Evolutionary conservation across 2,888 invertebrate species (phyloP), one percentile per base, ranked within the genome.

Genomic region (Sinohyriopsis cumingii): DNA sequence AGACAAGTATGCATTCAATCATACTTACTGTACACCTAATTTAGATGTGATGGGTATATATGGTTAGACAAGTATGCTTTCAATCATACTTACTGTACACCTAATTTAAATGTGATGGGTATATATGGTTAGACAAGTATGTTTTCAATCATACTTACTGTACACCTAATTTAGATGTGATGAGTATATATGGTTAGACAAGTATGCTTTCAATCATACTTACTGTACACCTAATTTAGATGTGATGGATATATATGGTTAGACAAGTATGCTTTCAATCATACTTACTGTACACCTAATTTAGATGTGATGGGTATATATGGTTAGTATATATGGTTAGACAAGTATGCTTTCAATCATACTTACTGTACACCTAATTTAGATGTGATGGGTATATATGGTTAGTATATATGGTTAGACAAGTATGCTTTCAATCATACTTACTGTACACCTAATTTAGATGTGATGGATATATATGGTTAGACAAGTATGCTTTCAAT

Each of bases 201-300:
- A 25, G 33, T 59, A 59, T 59, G 59, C 22, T 12, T 25, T 25
- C 59, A 1, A 22, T 60, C 18, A 53, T 33, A 83, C 92, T 91
- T 87, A 93, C 93, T 90, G 88, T 25, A 93, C 89, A n/a, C n/a
- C n/a, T n/a, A n/a, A n/a, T n/a, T n/a, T n/a, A n/a, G n/a, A n/a
- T n/a, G n/a, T n/a, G n/a, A n/a, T n/a, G n/a, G n/a, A 25, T 33
- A 33, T 7, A 45, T 45, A 45, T 45, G 45, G 45, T 45, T 3
- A 12, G 9, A 45, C 12, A 45, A 12, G 12, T 3, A 45, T 1
- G 12, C 2, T 12, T 12, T 45, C 61, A 12, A 18, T 15, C 20
- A n/a, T 19, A 68, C 76, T 68, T 73, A 77, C 75, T 74, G 59
- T 20, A 77, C 76, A 65, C 73, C 72, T 18, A 79, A 65, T 62